Conservation (phyloP, 2,888 invertebrate genomes). For the Phania funesta region DNA sequence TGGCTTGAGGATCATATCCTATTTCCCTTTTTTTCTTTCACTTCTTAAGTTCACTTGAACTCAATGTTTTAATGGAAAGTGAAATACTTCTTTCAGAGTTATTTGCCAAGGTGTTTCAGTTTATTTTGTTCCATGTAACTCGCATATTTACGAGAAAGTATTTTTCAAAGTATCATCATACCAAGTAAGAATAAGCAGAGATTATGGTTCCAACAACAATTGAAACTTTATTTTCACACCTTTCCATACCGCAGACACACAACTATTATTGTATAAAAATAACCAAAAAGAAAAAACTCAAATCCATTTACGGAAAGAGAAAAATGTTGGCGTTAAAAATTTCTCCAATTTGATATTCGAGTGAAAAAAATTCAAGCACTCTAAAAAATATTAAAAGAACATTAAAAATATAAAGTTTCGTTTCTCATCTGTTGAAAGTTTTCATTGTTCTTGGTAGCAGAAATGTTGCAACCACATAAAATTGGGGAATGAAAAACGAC, state of each 20-base stretch:
- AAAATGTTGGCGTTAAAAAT: constrained; percentile 64
- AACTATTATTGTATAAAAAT: constrained; percentile 16
- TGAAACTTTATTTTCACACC: constrained; percentile 58
- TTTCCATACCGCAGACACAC: constrained; percentile 23
- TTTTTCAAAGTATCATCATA: constrained; percentile 61
- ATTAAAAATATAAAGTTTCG: constrained; percentile 45
- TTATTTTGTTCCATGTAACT: constrained; percentile 14
- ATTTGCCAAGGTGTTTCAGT: background rate
- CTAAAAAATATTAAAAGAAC: constrained; percentile 19
- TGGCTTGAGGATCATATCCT: too few species aligned
- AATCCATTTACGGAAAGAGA: constrained; percentile 10
- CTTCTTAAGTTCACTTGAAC: too few species aligned
- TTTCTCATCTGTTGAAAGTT: constrained; percentile 32
- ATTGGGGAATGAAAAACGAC: constrained; percentile 39
- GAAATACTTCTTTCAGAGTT: background rate
- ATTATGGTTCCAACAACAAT: constrained; percentile 58
- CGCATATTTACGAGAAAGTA: constrained; percentile 29
- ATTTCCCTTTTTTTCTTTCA: too few species aligned
- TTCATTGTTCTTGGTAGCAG: constrained; percentile 5
- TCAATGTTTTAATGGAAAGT: too few species aligned
- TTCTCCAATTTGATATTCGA: constrained; percentile 66
- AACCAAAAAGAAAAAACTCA: constrained; percentile 11
- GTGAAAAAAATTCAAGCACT: constrained; percentile 30
- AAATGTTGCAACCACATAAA: constrained; percentile 4
- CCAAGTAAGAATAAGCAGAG: constrained; percentile 63